phyloP scores from a whole-genome alignment of 2,888 invertebrate species.

The Scotopteryx bipunctaria region DNA sequence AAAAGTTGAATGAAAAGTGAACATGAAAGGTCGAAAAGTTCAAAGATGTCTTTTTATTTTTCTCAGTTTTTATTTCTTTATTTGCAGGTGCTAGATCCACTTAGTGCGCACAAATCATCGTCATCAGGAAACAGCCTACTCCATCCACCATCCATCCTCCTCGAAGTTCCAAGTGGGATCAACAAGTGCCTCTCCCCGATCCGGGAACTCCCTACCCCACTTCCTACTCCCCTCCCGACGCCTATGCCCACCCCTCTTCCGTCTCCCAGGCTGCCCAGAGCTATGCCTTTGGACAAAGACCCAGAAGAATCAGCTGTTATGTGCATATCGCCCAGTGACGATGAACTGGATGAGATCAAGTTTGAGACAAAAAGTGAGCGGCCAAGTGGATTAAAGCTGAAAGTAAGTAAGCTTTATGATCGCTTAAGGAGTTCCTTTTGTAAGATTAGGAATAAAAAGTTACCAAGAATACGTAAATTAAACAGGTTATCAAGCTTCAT shows the following conservation, averaged over 20 bases:
- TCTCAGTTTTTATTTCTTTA: neutral
- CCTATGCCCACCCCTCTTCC: conserved; percentile 87
- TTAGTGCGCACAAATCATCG: conserved; percentile 86
- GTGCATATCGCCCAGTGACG: conserved; percentile 66
- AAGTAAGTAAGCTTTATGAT: conserved; percentile 51
- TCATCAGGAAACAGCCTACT: conserved; percentile 84
- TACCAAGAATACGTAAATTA: too few relatives aligned
- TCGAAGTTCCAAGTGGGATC: conserved; percentile 89
- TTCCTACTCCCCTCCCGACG: conserved; percentile 85
- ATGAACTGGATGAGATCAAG: conserved; percentile 72
- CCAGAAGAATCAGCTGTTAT: conserved; percentile 25
- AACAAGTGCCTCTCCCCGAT: conserved; percentile 92
- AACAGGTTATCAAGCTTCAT: neutral
- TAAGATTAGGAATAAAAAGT: too few relatives aligned
- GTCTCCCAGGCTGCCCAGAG: conserved; percentile 74
- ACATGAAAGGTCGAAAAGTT: too few relatives aligned
- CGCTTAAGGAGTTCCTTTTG: too few relatives aligned
- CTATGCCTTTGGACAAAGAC: conserved; percentile 37
- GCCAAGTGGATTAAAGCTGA: conserved; percentile 64
- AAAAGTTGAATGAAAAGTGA: too few relatives aligned
- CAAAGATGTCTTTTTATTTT: neutral
- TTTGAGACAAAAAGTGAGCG: conserved; percentile 58
- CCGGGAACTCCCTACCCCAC: conserved; percentile 89
- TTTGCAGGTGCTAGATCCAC: conserved; percentile 85
- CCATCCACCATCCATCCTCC: conserved; percentile 89